phyloP scores from a whole-genome alignment of 2,797 vertebrate species.

The Myripristis murdjan region DNA sequence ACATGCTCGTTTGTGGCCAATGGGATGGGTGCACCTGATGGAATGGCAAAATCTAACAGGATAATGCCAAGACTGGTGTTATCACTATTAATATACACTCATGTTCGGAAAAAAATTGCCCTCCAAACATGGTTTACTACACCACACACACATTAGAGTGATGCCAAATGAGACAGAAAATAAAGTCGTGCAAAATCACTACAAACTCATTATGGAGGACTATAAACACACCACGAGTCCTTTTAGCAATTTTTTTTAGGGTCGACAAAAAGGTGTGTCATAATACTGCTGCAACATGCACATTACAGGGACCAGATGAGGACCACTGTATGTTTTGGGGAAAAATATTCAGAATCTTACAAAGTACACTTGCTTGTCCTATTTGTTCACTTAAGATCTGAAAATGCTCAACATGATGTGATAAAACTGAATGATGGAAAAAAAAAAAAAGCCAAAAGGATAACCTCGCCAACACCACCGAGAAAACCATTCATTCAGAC shows the following conservation, averaged over 20 bases:
- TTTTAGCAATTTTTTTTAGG: neutral
- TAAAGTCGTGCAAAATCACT: neutral
- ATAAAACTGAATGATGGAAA: too few relatives aligned
- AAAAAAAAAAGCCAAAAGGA: too few relatives aligned
- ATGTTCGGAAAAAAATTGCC: neutral
- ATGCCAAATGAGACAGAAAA: neutral
- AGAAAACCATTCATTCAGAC: too few relatives aligned
- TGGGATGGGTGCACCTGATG: slow-evolving; percentile 6
- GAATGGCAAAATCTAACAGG: neutral
- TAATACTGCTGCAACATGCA: slow-evolving; percentile 9
- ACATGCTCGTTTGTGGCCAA: slow-evolving; percentile 19
- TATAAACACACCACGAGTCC: neutral
- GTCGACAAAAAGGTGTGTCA: neutral
- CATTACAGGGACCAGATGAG: neutral
- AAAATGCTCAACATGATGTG: too few relatives aligned
- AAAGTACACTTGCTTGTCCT: too few relatives aligned
- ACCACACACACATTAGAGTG: neutral
- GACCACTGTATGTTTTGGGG: neutral
- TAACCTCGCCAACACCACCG: too few relatives aligned
- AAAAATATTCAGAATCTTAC: too few relatives aligned
- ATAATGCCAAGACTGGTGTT: neutral
- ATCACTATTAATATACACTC: too few relatives aligned
- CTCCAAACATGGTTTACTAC: neutral
- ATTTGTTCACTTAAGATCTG: too few relatives aligned
- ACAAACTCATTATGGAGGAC: neutral